Evolutionary conservation across 2,888 invertebrate genomes (phyloP), one percentile per base, ranked within the genome.

Genomic region (Lumbricus terrestris): DNA sequence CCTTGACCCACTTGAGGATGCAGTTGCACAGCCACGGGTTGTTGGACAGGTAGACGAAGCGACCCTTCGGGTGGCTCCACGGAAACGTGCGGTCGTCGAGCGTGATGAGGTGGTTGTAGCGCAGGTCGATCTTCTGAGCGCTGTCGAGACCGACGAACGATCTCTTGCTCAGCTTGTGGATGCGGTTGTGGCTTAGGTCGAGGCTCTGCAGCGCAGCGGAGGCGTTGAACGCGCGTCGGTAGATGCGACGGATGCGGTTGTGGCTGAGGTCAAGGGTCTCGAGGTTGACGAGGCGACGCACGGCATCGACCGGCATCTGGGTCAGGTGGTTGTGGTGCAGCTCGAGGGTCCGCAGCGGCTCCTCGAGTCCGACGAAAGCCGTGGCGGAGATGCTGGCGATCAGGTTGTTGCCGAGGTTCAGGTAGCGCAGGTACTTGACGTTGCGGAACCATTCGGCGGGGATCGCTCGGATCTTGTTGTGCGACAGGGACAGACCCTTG

Each of bases 11-110:
- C 88, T 89, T 88, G 23, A 92, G 29, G 23, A 91, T 54, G 88
- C 92, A 92, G 89, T 92, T 92, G 42, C 92, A 92, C 82, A 91
- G 82, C 92, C 91, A 91, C n/a, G 91, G 91, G 47, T 92, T 92
- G 85, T 91, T 54, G 40, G 91, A 90, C 33, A 92, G 88, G 88
- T 85, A 90, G 40, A 91, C 89, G 37, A 88, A 69, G 8, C 90
- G 40, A 16, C 89, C 69, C 20, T 88, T 37, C n/a, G 47, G 34
- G 35, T 38, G 69, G 35, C 83, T 82, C 90, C 89, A 82, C 11
- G 54, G 47, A 69, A 91, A 91, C 33, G 89, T 90, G 20, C 89
- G 54, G 38, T 92, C 91, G 88, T 92, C 92, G 88, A 92, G 54
- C 23, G 91, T 91, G 69, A 90, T 90, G 34, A 92, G 88, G 29